Percentiles rank a stretch among this genome's conserved stretches.
These are phyloP conservation scores for Syncerus caffer DNA, from an alignment of 2,797 vertebrate species.

Conservation along the genomic window DNA sequence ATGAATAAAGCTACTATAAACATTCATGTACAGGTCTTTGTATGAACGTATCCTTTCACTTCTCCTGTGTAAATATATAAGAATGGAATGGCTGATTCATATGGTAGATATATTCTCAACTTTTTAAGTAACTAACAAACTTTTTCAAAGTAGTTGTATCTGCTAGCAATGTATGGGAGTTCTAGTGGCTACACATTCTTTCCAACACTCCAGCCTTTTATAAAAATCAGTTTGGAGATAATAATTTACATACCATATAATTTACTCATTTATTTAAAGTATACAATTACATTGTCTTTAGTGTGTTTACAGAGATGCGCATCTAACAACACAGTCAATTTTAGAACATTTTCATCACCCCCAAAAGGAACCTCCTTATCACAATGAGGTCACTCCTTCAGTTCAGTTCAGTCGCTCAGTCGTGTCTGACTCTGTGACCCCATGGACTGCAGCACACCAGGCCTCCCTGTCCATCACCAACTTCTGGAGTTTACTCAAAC, in stretches of 20 bases:
- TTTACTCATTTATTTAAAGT: neutral
- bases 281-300: neutral
- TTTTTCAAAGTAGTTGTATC: neutral
- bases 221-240: neutral
- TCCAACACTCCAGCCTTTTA: neutral
- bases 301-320: neutral
- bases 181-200: neutral
- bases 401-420: neutral
- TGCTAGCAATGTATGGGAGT: neutral
- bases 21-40: neutral
- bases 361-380: neutral
- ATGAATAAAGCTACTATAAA: neutral
- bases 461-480: neutral
- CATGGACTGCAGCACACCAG: neutral
- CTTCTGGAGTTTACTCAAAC: neutral
- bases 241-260: neutral
- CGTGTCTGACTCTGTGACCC: neutral
- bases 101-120: neutral
- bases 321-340: neutral
- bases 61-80: neutral
- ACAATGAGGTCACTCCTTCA: neutral
- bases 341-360: neutral
- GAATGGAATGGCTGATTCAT: neutral
- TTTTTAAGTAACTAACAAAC: neutral
- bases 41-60: neutral